phyloP scores from a whole-genome alignment of 1,140 invertebrate genomes.

The Leptoteleia sp. region DNA sequence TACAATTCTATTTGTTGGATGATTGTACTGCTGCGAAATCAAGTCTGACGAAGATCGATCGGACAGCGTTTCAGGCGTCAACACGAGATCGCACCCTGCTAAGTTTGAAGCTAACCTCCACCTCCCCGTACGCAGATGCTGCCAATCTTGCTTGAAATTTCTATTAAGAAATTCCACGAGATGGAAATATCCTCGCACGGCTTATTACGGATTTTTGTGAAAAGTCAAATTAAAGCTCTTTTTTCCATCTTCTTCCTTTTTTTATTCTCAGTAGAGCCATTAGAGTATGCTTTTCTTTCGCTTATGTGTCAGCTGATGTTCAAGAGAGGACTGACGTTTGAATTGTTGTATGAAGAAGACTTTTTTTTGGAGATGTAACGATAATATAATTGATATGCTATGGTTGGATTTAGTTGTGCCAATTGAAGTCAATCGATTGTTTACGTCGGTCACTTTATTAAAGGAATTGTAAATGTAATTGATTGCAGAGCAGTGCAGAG shows the following conservation, averaged over 20 bases:
- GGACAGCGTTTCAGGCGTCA: slow-evolving; percentile 79
- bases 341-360: slow-evolving; percentile 1
- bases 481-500: no score
- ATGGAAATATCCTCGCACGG: slow-evolving; percentile 69
- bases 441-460: no score
- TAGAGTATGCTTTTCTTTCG: slow-evolving; percentile 9
- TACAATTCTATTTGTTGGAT: slow-evolving; percentile 82
- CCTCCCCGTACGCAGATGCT: slow-evolving; percentile 75
- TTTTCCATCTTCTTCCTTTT: no score
- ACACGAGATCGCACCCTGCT: slow-evolving; percentile 75
- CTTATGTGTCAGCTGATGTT: background rate
- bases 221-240: slow-evolving; percentile 53
- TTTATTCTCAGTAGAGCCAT: background rate
- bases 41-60: slow-evolving; percentile 82
- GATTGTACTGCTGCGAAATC: slow-evolving; percentile 81
- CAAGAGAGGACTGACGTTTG: slow-evolving; percentile 1
- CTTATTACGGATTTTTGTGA: slow-evolving; percentile 43
- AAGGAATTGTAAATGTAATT: no score
- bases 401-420: no score
- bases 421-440: no score
- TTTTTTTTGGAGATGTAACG: no score
- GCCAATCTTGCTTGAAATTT: slow-evolving; percentile 78
- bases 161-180: slow-evolving; percentile 77
- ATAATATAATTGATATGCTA: no score
- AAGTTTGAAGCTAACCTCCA: slow-evolving; percentile 65